Percentiles rank a stretch among this genome's conserved stretches.
Conservation (phyloP, 64 coral and sea anemone genomes). For the Orbicella faveolata region DNA sequence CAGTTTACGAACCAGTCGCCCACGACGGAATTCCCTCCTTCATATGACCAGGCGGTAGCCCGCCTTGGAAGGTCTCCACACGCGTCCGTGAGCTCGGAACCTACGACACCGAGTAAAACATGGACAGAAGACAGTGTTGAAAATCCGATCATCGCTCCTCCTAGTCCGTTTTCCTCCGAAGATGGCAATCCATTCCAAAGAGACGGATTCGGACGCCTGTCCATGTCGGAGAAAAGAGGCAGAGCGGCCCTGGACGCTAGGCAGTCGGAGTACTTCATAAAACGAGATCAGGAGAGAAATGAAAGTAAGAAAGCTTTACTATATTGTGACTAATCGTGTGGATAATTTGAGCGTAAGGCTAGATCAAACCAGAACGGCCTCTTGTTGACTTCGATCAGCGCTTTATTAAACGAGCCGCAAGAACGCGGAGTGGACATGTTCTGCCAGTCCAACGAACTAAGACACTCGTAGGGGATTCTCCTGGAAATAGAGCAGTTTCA, state of each 20-base stretch:
- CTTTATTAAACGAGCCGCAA: too few species aligned
- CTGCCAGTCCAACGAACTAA: too few species aligned
- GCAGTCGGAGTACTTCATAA: slow-evolving; percentile 70
- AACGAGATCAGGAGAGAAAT: slow-evolving; percentile 63
- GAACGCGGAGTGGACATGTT: too few species aligned
- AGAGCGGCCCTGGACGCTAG: slow-evolving; percentile 75
- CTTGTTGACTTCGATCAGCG: too few species aligned
- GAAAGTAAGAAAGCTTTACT: slow-evolving; percentile 3
- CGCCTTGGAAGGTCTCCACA: background rate
- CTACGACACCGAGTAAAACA: background rate
- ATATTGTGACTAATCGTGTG: too few species aligned
- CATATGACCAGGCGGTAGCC: slow-evolving; percentile 34
- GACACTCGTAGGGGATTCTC: too few species aligned
- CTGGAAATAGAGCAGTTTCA: too few species aligned
- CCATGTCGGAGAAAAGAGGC: slow-evolving; percentile 98
- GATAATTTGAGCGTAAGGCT: too few species aligned
- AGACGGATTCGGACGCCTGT: slow-evolving; percentile 87
- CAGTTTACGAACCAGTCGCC: slow-evolving; percentile 40
- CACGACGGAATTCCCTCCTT: slow-evolving; percentile 10
- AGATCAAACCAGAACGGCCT: too few species aligned
- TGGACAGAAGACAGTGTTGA: slow-evolving; percentile 17
- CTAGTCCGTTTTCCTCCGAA: slow-evolving; percentile 23
- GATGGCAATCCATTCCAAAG: slow-evolving; percentile 73
- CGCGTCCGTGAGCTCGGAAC: background rate
- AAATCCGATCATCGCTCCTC: slow-evolving; percentile 16